Conservation (phyloP, 2,888 invertebrate genomes). For the Ophioninae sp. region DNA sequence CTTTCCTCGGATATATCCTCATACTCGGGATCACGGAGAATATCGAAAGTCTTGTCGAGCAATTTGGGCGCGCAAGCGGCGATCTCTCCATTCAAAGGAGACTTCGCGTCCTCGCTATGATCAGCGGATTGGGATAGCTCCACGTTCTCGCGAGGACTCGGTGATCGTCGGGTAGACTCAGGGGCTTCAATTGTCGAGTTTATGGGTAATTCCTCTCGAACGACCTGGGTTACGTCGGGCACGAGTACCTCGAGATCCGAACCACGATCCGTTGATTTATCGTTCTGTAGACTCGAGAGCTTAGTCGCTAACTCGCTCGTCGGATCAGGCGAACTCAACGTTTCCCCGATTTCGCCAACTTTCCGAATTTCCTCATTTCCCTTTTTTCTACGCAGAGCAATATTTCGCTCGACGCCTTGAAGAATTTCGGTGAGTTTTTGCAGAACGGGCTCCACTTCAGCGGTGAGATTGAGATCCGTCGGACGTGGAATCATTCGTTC, state of each 20-base stretch:
- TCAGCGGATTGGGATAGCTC: background rate
- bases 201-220: background rate
- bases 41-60: constrained; percentile 61
- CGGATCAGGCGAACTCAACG: constrained; percentile 10
- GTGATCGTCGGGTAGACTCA: background rate
- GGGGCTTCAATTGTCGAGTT: background rate
- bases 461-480: constrained; percentile 59
- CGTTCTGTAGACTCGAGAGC: constrained; percentile 9
- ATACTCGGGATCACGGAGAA: constrained; percentile 75
- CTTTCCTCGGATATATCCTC: constrained; percentile 80
- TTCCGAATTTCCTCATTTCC: constrained; percentile 13
- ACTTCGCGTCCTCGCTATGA: constrained; percentile 5
- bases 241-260: constrained; percentile 14
- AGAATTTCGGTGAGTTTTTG: constrained; percentile 65
- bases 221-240: constrained; percentile 14
- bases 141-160: background rate
- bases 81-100: constrained; percentile 8
- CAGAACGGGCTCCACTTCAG: constrained; percentile 64
- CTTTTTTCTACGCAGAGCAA: constrained; percentile 57
- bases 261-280: constrained; percentile 5
- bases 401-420: constrained; percentile 63
- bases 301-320: constrained; percentile 20
- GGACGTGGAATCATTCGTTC: constrained; percentile 52
- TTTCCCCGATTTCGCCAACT: background rate
- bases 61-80: background rate